Evolutionary conservation across 2,888 invertebrate species (phyloP), one percentile per base, ranked within the genome.

Genomic region (Notodonta dromedarius): DNA sequence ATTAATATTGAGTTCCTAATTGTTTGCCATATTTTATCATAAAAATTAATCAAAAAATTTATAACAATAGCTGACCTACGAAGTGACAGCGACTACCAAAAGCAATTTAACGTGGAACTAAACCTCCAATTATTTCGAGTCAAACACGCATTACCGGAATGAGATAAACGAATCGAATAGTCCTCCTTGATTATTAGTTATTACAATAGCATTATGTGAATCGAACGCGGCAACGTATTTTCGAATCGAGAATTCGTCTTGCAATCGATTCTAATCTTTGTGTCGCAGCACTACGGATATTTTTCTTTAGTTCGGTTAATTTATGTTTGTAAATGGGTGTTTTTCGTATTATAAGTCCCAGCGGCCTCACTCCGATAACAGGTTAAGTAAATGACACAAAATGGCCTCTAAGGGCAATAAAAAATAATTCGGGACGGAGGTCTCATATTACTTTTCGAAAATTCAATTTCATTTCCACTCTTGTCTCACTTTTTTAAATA

Each of bases 331-430:
- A 70, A 67, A 70, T 68, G 69, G 68, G 59, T 69, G 68, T 76
- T 74, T 74, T 76, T 79, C 72, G 73, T 78, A 77, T 78, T 71
- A 74, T 78, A 75, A 74, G 76, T 77, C 80, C 62, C 70, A 61
- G 63, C 76, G 76, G 70, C 73, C 78, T 78, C 66, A 78, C 76
- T 78, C 78, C 87, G 84, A 88, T 87, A 88, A 88, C 87, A 87
- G 88, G 86, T 87, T 88, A 88, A 89, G 88, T 88, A 87, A 89
- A 88, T 88, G 88, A 88, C 85, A 88, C 79, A 88, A 86, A 89
- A 88, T 87, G 83, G 81, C 82, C 77, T 80, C 78, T 82, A 79
- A 83, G 71, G 74, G 78, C 69, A 84, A 84, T 87, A 75, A 75
- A 74, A 87, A 84, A 82, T 84, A 83, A 87, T 87, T 84, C 74